Evolutionary conservation across 2,113 vertebrate species (phyloP).

Genomic region (Gambusia holbrooki): DNA sequence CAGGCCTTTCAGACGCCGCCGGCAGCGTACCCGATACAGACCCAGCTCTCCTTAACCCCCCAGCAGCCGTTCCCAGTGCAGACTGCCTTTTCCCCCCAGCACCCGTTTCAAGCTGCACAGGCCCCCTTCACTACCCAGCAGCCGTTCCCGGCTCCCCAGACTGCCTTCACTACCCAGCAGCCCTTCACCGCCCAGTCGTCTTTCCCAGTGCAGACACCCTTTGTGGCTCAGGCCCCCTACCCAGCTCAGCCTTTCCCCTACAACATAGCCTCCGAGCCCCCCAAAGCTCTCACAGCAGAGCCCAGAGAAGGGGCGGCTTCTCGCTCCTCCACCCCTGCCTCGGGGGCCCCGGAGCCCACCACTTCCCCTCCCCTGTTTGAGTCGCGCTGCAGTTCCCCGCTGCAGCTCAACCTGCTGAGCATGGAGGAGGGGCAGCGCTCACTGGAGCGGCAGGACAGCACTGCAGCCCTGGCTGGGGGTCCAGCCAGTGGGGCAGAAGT

Average conservation of each 20-base stretch:
- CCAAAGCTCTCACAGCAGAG: conserved; percentile 66
- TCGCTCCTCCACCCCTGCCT: conserved; percentile 80
- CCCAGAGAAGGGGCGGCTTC: conserved; percentile 65
- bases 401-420: conserved; percentile 92
- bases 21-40: conserved; percentile 54
- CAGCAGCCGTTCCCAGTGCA: conserved; percentile 75
- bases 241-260: conserved; percentile 75
- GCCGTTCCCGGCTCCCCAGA: conserved; percentile 58
- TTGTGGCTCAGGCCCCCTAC: conserved; percentile 59
- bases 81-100: conserved; percentile 71
- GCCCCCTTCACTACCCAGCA: conserved; percentile 67
- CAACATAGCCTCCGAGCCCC: conserved; percentile 59
- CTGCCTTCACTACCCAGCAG: conserved; percentile 52
- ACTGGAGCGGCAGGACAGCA: conserved; percentile 64
- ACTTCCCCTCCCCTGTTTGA: conserved; percentile 86
- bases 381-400: conserved; percentile 92
- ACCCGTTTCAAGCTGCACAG: conserved; percentile 68
- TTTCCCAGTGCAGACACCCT: conserved; percentile 71
- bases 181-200: conserved; percentile 74
- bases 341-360: conserved; percentile 56
- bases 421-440: conserved; percentile 88
- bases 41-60: conserved; percentile 54
- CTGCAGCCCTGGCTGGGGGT: conserved; percentile 12
- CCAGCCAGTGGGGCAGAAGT: conserved; percentile 40
- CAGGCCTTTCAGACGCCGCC: conserved; percentile 69